Percentiles rank a stretch among this genome's conserved stretches.
phyloP scores from a whole-genome alignment of 2,797 vertebrate species.

The Pseudochirops corinnae region DNA sequence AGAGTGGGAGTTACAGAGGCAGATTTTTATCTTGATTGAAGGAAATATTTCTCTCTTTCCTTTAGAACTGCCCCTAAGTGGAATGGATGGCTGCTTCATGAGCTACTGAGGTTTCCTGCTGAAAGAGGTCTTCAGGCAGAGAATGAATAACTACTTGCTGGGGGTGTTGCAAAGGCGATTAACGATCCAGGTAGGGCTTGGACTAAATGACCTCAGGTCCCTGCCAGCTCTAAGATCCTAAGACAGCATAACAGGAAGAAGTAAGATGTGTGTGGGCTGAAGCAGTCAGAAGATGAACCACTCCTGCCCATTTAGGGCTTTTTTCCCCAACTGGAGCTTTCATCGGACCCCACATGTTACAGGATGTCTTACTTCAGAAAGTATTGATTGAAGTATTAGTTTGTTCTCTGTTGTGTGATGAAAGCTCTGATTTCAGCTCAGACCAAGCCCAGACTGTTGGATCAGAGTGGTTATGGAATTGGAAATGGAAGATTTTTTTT shows the following conservation, averaged over 20 bases:
- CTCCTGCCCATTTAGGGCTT: not conserved
- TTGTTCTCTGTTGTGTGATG: conserved; percentile 32
- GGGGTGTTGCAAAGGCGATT: not conserved
- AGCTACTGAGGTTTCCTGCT: not conserved
- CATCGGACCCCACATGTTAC: not conserved
- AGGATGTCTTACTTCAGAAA: conserved; percentile 5
- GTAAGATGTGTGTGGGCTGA: not conserved
- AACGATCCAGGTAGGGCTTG: conserved; percentile 6
- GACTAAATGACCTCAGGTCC: not conserved
- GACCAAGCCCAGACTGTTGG: conserved; percentile 48
- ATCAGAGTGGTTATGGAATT: conserved; percentile 42
- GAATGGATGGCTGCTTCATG: not conserved
- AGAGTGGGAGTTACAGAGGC: not conserved
- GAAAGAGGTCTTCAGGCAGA: not conserved
- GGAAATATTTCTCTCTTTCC: not conserved
- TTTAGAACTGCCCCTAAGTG: not conserved
- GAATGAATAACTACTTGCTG: not conserved
- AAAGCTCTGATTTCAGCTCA: conserved; percentile 40
- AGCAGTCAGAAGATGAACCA: not conserved
- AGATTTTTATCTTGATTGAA: not conserved
- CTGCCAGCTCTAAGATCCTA: not conserved
- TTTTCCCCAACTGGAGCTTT: conserved; percentile 34
- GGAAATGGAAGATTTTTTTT: conserved; percentile 49
- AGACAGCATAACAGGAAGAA: not conserved
- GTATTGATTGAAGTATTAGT: not conserved